Percentiles rank a stretch among this genome's conserved stretches.
Conservation (phyloP, 2,888 invertebrate genomes). For the Tetranychus truncatus region DNA sequence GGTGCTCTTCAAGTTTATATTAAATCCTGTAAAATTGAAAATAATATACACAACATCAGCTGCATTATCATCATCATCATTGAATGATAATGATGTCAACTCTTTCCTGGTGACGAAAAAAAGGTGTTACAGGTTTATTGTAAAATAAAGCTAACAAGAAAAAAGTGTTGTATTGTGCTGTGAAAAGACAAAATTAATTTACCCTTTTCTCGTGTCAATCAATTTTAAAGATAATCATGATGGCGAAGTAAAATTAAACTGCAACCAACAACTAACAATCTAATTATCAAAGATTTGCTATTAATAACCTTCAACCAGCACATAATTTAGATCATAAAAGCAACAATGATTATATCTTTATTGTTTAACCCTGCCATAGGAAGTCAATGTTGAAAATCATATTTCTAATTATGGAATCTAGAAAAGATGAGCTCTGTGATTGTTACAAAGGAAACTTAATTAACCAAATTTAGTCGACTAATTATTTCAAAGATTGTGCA, state of each 20-base stretch:
- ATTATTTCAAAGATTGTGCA: too few species aligned
- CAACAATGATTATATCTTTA: too few species aligned
- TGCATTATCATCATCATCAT: background rate
- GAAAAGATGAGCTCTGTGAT: too few species aligned
- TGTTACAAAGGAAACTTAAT: too few species aligned
- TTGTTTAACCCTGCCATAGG: too few species aligned
- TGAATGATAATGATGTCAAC: background rate
- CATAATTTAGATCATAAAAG: background rate
- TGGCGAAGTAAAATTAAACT: background rate
- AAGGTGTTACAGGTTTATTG: background rate
- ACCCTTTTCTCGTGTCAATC: background rate
- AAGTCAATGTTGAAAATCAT: too few species aligned
- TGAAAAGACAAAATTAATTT: background rate
- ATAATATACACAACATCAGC: background rate
- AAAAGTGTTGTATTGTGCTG: too few species aligned
- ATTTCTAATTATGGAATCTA: too few species aligned
- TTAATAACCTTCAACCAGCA: background rate
- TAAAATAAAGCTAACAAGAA: too few species aligned
- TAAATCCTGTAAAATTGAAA: background rate
- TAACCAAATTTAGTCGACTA: too few species aligned
- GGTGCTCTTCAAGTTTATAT: background rate
- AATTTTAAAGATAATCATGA: background rate
- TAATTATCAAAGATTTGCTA: too few species aligned
- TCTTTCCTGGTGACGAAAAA: background rate
- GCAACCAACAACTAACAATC: background rate